phyloP scores from a whole-genome alignment of 2,888 invertebrate species.

The Carcina quercana region DNA sequence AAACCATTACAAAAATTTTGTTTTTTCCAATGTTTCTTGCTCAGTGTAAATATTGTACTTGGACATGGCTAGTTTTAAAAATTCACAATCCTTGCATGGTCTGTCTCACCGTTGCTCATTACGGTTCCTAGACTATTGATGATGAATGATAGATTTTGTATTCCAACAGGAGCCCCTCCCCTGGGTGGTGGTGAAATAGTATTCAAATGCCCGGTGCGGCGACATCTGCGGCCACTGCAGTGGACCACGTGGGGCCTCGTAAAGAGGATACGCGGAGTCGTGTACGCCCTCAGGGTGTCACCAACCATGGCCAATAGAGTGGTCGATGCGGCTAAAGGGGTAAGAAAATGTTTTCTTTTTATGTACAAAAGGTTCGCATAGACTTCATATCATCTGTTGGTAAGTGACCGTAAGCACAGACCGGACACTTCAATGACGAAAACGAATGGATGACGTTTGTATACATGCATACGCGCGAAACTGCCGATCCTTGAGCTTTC shows the following conservation, averaged over 20 bases:
- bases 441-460: too few relatives aligned
- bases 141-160: constrained; percentile 4
- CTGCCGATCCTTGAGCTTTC: too few relatives aligned
- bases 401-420: too few relatives aligned
- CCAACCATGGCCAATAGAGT: constrained; percentile 95
- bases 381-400: too few relatives aligned
- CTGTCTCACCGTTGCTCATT: too few relatives aligned
- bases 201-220: constrained; percentile 91
- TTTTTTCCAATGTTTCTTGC: background rate
- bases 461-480: too few relatives aligned
- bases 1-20: background rate
- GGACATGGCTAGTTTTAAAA: too few relatives aligned
- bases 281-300: constrained; percentile 92
- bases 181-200: constrained; percentile 94
- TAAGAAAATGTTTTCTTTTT: constrained; percentile 22
- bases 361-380: too few relatives aligned
- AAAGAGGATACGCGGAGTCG: constrained; percentile 93
- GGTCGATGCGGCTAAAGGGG: constrained; percentile 93
- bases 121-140: background rate
- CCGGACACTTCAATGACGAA: too few relatives aligned
- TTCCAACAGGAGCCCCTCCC: constrained; percentile 81
- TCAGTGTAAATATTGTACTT: too few relatives aligned
- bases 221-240: constrained; percentile 87
- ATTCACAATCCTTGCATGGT: too few relatives aligned
- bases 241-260: constrained; percentile 90